Percentiles rank a stretch among this genome's conserved stretches.
Conservation (phyloP, 2,797 vertebrate genomes). For the Cryptoblepharus egeriae region DNA sequence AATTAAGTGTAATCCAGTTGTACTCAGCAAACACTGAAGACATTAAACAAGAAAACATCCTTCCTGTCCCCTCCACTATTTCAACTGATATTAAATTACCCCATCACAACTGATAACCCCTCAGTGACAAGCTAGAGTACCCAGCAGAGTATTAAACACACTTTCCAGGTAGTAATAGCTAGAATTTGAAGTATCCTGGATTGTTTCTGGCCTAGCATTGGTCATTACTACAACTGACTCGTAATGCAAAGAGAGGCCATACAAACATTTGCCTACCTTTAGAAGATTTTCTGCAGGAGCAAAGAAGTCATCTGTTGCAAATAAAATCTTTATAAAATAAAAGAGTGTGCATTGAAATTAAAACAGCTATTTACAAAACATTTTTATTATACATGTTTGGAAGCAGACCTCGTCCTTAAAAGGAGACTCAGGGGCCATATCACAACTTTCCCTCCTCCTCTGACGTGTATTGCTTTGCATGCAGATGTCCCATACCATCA, state of each 20-base stretch:
- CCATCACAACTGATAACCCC: too few species aligned
- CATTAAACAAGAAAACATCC: too few species aligned
- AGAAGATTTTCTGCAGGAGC: constrained; percentile 65
- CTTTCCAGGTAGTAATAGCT: background rate
- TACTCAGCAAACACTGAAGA: too few species aligned
- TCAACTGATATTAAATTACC: too few species aligned
- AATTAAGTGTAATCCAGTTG: too few species aligned
- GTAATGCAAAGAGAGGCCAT: background rate
- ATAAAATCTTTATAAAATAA: constrained; percentile 59
- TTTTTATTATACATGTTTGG: background rate
- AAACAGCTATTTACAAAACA: background rate
- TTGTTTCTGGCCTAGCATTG: background rate
- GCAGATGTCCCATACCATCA: background rate
- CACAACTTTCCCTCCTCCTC: background rate
- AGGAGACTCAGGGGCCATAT: background rate
- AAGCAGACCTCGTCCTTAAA: background rate
- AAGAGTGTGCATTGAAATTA: background rate
- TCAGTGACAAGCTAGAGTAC: background rate
- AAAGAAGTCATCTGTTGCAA: constrained; percentile 66
- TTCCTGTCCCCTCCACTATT: too few species aligned
- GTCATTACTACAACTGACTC: background rate
- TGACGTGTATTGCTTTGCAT: background rate
- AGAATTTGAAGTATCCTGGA: background rate
- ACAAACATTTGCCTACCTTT: constrained; percentile 28
- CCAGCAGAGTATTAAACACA: background rate